Conservation (phyloP, 2,113 vertebrate species). For the Muntiacus reevesi region DNA sequence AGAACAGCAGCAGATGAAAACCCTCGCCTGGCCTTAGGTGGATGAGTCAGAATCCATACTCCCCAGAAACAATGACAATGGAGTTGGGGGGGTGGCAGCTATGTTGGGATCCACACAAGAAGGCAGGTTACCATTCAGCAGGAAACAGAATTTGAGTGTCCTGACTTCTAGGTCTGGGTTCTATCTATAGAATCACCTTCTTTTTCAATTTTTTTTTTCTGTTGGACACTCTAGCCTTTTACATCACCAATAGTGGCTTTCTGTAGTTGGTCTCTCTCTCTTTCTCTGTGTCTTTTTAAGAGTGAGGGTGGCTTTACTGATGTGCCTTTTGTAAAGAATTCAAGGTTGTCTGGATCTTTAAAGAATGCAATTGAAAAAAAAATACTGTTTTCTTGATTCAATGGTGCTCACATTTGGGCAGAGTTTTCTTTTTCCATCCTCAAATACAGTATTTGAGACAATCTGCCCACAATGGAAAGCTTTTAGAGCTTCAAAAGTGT, state of each 20-base stretch:
- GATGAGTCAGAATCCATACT: not conserved
- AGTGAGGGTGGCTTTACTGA: constrained; percentile 54
- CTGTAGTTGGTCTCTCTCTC: not conserved
- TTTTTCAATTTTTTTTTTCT: constrained; percentile 13
- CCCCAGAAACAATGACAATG: not conserved
- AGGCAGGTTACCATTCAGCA: not conserved
- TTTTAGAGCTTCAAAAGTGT: constrained; percentile 64
- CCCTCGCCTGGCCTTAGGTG: not conserved
- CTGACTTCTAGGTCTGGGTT: not conserved
- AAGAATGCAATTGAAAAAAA: constrained; percentile 63
- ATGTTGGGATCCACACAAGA: not conserved
- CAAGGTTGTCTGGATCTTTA: constrained; percentile 63
- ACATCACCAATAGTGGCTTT: not conserved
- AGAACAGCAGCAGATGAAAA: not conserved
- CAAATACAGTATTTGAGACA: constrained; percentile 59
- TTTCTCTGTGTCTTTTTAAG: constrained; percentile 25
- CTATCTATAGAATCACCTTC: constrained; percentile 31
- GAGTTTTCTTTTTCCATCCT: constrained; percentile 62
- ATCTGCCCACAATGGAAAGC: constrained; percentile 62
- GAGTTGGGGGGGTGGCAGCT: not conserved
- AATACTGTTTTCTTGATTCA: constrained; percentile 46
- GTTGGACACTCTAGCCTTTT: not conserved
- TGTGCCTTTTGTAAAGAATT: constrained; percentile 59
- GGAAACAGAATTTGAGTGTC: not conserved
- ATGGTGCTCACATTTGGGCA: constrained; percentile 45